phyloP scores from a whole-genome alignment of 2,888 invertebrate species.

The Cryptocheilus praepositus region DNA sequence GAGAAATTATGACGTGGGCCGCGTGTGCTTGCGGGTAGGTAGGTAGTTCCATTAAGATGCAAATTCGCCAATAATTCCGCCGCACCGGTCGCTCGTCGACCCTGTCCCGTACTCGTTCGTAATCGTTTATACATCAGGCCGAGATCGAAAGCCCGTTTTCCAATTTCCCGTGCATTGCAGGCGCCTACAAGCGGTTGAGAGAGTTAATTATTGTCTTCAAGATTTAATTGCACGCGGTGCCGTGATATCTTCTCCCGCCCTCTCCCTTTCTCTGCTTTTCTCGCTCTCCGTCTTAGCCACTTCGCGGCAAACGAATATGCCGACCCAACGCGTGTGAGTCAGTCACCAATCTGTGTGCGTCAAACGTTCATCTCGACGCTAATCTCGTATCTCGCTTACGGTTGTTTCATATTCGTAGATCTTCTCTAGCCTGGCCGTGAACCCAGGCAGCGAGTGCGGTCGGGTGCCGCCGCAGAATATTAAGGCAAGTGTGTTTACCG shows the following conservation, averaged over 20 bases:
- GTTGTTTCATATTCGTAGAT: too few species aligned
- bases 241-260: slow-evolving; percentile 38
- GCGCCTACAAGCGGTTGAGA: slow-evolving; percentile 53
- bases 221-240: slow-evolving; percentile 68
- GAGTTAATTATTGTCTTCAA: slow-evolving; percentile 67
- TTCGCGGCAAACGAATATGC: too few species aligned
- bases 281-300: slow-evolving; percentile 11
- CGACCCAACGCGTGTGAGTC: too few species aligned
- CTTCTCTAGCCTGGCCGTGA: too few species aligned
- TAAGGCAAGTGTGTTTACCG: too few species aligned
- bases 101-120: slow-evolving; percentile 52
- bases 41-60: slow-evolving; percentile 74
- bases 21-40: slow-evolving; percentile 37
- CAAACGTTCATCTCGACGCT: too few species aligned
- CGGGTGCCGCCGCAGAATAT: too few species aligned
- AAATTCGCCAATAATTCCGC: slow-evolving; percentile 72
- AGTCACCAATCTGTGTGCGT: too few species aligned
- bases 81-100: slow-evolving; percentile 61
- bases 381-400: too few species aligned
- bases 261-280: slow-evolving; percentile 48
- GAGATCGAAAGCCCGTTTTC: slow-evolving; percentile 56
- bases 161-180: slow-evolving; percentile 63
- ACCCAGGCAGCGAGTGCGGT: too few species aligned
- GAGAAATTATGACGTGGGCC: slow-evolving; percentile 51
- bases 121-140: slow-evolving; percentile 47